Conservation (phyloP, 2,797 vertebrate species). For the Meda fulgida region DNA sequence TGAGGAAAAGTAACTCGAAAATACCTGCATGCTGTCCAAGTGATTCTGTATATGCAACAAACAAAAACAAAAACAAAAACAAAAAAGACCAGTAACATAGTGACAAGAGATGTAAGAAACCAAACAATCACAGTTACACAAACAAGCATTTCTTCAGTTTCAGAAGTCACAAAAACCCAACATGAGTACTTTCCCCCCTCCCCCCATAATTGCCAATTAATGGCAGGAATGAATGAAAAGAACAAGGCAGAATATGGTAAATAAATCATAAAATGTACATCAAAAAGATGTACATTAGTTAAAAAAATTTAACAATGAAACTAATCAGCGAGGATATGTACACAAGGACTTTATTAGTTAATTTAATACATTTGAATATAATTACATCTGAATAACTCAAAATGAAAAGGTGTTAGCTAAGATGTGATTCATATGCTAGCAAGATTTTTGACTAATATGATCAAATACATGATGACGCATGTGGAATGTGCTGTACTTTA, state of each 20-base stretch:
- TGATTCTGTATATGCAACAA: constrained; percentile 91
- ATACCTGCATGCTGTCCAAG: constrained; percentile 99
- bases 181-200: neutral
- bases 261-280: neutral
- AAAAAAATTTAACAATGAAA: neutral
- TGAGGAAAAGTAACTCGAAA: constrained; percentile 76
- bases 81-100: constrained; percentile 77
- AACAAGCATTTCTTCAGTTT: constrained; percentile 45
- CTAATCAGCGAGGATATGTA: neutral
- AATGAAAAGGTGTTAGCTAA: neutral
- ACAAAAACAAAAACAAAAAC: constrained; percentile 66
- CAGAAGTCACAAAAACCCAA: neutral
- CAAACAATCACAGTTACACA: constrained; percentile 75
- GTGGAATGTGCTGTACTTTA: constrained; percentile 11
- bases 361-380: neutral
- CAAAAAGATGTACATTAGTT: neutral
- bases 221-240: constrained; percentile 19
- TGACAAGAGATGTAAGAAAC: constrained; percentile 81
- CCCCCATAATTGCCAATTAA: neutral
- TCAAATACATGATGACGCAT: constrained; percentile 21
- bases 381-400: neutral
- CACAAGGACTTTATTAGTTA: neutral
- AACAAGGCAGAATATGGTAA: neutral
- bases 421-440: constrained; percentile 30
- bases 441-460: constrained; percentile 31